Base-by-base conservation (phyloP, 1,140 invertebrate genomes). In the Halotydeus destructor region DNA sequence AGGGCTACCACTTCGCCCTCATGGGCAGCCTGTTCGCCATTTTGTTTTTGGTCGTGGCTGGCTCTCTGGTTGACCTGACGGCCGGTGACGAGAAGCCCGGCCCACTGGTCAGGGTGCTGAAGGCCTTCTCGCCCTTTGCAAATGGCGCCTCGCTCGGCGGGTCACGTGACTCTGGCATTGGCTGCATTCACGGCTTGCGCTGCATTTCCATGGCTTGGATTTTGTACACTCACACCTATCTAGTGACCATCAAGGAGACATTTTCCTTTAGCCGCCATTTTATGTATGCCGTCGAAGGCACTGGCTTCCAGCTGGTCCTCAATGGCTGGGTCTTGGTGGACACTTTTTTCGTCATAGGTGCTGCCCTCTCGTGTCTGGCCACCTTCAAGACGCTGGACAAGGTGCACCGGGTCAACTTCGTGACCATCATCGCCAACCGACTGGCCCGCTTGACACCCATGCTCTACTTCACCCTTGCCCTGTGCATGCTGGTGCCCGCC, bases 161-260 rank as follows among this genome's bases (percentile, higher is more conserved):
- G n/a, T n/a, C n/a, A n/a, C n/a, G n/a, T n/a, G n/a, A n/a, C n/a
- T n/a, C n/a, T n/a, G n/a, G n/a, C n/a, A n/a, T n/a, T n/a, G n/a
- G n/a, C n/a, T n/a, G n/a, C 12, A 31, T 85, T 26, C 80, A 85
- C 50, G 80, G 81, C 1, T 60, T 86, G 0, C 65, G 78, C 3
- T 74, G 78, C 0, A 68, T 88, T 28, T 83, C 79, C 49, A 86
- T 88, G 79, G 72, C 72, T 5, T 89, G 85, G 85, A 79, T 91
- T 1, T 80, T 93, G 33, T 67, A 88, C 2, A 84, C 82, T 0
- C 84, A 93, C 57, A 79, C 80, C 0, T 85, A 52, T 21, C 38
- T 46, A 24, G 30, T 45, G 26, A 27, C 41, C 5, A 37, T 48
- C 2, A 44, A 43, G 24, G 42, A 44, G 22, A 38, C 33, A 14